phyloP scores from a whole-genome alignment of 2,888 invertebrate species.

The Amiota communis region DNA sequence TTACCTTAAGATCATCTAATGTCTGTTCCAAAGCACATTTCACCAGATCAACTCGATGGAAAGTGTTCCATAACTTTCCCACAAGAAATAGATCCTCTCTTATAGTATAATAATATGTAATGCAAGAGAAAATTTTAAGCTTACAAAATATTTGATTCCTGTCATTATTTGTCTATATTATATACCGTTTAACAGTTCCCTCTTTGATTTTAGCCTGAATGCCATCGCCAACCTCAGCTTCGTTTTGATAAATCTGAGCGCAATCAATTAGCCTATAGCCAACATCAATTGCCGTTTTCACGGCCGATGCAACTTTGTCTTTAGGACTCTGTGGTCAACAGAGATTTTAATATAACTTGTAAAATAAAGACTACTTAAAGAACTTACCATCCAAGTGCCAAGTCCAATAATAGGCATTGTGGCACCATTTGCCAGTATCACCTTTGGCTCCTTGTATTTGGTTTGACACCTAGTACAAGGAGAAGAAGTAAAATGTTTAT shows the following conservation, averaged over 20 bases:
- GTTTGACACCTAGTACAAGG: constrained; percentile 38
- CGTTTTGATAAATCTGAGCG: constrained; percentile 81
- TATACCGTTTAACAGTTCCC: constrained; percentile 80
- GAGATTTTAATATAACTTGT: not conserved
- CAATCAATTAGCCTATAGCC: constrained; percentile 89
- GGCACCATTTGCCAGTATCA: constrained; percentile 30
- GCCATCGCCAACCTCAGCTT: constrained; percentile 82
- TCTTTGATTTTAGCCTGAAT: constrained; percentile 78
- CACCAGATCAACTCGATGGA: constrained; percentile 85
- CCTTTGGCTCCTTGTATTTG: constrained; percentile 34
- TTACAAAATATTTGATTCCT: not conserved
- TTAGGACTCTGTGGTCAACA: constrained; percentile 74
- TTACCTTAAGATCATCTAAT: constrained; percentile 80
- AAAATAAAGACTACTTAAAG: not conserved
- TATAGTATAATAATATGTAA: constrained; percentile 1
- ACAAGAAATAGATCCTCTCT: constrained; percentile 81
- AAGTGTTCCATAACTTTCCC: constrained; percentile 92
- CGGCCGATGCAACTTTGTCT: constrained; percentile 80
- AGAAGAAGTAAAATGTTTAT: not conserved
- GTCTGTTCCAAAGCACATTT: constrained; percentile 79
- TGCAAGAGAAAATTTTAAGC: not conserved
- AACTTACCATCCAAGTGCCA: constrained; percentile 50
- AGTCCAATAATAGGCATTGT: constrained; percentile 52
- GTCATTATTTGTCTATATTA: not conserved
- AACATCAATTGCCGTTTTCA: constrained; percentile 82